Percentiles rank a stretch among this genome's conserved stretches.
phyloP scores from a whole-genome alignment of 2,797 vertebrate genomes.

The Schizopygopsis malacanthus region DNA sequence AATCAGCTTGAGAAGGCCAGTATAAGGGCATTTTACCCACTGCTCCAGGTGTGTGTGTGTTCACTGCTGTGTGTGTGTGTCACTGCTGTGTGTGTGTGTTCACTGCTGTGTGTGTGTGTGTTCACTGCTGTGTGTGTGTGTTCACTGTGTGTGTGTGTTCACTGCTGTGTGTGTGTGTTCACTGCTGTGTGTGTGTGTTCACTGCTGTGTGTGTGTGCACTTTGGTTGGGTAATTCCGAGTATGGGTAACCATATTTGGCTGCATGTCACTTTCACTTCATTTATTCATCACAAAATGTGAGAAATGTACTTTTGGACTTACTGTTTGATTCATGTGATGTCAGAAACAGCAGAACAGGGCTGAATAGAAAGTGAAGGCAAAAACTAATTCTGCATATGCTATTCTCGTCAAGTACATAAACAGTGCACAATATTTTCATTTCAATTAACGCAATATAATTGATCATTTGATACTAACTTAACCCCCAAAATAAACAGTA shows the following conservation, averaged over 20 bases:
- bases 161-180: no score
- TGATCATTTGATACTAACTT: not conserved
- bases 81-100: no score
- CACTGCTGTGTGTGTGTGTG: no score
- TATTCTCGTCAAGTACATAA: not conserved
- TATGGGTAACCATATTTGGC: no score
- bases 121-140: no score
- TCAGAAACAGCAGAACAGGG: not conserved
- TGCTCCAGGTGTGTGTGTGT: no score
- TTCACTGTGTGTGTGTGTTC: no score
- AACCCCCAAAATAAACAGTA: not conserved
- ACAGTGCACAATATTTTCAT: not conserved
- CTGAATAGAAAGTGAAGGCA: not conserved
- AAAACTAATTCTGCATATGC: not conserved
- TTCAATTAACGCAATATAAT: not conserved
- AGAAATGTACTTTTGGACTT: not conserved
- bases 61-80: no score
- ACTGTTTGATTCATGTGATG: not conserved
- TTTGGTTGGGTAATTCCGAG: no score
- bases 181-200: no score
- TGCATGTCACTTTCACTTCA: no score
- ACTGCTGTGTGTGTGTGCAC: no score
- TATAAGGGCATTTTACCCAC: not conserved
- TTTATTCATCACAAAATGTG: not conserved
- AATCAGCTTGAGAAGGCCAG: not conserved